These are phyloP conservation scores for Laticauda colubrina DNA, from an alignment of 2,113 vertebrate genomes.

Conservation along the genomic window DNA sequence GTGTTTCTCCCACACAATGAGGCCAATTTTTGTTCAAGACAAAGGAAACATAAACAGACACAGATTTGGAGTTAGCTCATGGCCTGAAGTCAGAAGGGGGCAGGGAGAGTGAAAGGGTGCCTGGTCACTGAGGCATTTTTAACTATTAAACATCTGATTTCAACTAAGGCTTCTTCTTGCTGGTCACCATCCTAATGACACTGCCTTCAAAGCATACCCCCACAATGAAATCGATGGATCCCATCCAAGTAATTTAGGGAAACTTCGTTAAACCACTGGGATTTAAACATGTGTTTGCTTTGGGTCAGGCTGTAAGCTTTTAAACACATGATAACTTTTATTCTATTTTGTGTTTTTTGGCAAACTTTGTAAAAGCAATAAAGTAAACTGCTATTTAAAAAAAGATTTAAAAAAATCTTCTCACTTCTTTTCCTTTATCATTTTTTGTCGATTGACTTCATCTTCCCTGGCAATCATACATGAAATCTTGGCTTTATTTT, in stretches of 20 bases:
- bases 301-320: not conserved
- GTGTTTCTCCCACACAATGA: conserved; percentile 84
- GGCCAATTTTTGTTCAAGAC: conserved; percentile 80
- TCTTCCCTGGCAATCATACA: not conserved
- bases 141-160: not conserved
- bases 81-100: conserved; percentile 44
- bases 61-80: conserved; percentile 63
- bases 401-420: not conserved
- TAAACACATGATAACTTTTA: not conserved
- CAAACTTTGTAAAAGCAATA: not conserved
- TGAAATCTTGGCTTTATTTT: not conserved
- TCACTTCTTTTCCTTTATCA: not conserved
- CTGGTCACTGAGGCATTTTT: not conserved
- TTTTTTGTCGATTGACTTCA: not conserved
- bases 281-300: not conserved
- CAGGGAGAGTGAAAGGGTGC: not conserved
- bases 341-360: not conserved
- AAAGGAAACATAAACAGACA: conserved; percentile 77
- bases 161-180: not conserved
- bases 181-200: not conserved
- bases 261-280: not conserved
- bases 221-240: not conserved
- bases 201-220: not conserved
- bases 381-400: not conserved
- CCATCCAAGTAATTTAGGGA: not conserved